A percentile compares a stretch with the other conserved stretches of the same genome.
phyloP scores from a whole-genome alignment of 2,113 vertebrate species.

The Phocoena sinus region DNA sequence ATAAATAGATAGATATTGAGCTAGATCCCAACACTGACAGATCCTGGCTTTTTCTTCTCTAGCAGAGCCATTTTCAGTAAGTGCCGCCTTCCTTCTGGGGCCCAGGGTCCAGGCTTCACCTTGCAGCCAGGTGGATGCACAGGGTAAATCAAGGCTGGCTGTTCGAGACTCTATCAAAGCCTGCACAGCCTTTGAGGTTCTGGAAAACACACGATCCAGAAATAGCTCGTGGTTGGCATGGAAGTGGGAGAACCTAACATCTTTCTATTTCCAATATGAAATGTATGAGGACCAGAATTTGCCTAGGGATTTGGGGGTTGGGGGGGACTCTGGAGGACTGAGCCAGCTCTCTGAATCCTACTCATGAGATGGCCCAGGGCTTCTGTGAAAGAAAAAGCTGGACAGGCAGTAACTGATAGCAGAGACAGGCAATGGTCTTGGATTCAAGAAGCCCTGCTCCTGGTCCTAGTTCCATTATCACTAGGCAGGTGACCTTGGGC shows the following conservation, averaged over 20 bases:
- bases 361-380: neutral
- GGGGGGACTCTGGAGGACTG: neutral
- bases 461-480: neutral
- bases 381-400: neutral
- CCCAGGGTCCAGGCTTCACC: neutral
- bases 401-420: neutral
- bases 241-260: conserved; percentile 3
- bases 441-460: neutral
- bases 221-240: conserved; percentile 39
- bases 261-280: conserved; percentile 39
- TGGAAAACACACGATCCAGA: conserved; percentile 8
- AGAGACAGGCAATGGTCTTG: neutral
- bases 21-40: neutral
- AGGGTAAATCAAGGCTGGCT: neutral
- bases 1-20: neutral
- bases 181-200: neutral
- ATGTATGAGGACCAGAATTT: conserved; percentile 7
- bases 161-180: neutral
- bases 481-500: neutral
- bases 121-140: neutral
- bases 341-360: neutral
- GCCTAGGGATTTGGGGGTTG: neutral
- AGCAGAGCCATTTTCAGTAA: neutral
- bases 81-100: neutral
- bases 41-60: neutral